These are phyloP conservation scores for Strigamia maritima DNA, from an alignment of 2,888 invertebrate species.

Conservation along the genomic window DNA sequence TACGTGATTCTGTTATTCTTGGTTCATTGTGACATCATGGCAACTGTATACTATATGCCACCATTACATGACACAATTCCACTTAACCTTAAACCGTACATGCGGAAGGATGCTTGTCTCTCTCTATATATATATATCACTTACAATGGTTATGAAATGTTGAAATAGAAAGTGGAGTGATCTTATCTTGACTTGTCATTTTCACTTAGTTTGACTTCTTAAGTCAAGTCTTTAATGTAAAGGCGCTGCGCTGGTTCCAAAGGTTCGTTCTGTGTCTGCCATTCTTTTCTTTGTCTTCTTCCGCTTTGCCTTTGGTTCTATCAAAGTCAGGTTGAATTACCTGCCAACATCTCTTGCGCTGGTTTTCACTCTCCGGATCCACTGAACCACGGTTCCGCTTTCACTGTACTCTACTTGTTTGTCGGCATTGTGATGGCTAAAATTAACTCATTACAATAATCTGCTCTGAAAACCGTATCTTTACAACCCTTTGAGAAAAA, in stretches of 20 bases:
- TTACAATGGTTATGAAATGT: too few relatives aligned
- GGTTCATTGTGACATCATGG: too few relatives aligned
- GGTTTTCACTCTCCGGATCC: background rate
- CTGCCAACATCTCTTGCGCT: background rate
- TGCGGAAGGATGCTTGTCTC: too few relatives aligned
- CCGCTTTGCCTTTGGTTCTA: background rate
- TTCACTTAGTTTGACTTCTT: background rate
- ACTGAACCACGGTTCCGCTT: background rate
- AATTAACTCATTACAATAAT: too few relatives aligned
- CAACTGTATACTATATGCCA: too few relatives aligned
- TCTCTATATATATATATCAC: too few relatives aligned
- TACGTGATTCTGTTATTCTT: too few relatives aligned
- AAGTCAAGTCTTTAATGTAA: constrained; percentile 8
- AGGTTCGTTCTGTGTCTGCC: background rate
- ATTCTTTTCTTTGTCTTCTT: background rate
- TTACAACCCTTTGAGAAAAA: too few relatives aligned
- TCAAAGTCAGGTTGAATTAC: constrained; percentile 11
- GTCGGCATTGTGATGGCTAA: background rate
- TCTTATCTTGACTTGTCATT: background rate
- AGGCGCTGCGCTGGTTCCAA: background rate
- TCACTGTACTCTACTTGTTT: background rate
- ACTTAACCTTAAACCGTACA: too few relatives aligned
- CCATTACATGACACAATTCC: too few relatives aligned
- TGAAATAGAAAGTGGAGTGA: too few relatives aligned
- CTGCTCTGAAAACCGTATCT: too few relatives aligned